Conservation (phyloP, 2,888 invertebrate genomes). For the Ethmia dodecea region DNA sequence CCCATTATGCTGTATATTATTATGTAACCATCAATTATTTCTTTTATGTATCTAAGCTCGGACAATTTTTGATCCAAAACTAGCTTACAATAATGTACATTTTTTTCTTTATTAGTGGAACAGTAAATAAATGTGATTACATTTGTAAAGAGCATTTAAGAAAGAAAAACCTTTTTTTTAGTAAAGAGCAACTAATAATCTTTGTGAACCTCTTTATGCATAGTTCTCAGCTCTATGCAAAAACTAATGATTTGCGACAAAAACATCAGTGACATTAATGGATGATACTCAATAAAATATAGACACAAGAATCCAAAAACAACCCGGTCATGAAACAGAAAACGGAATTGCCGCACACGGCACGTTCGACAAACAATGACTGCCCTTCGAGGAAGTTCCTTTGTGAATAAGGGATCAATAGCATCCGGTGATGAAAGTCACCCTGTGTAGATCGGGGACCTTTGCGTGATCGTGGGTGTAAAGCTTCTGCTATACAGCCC, state of each 20-base stretch:
- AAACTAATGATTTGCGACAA: too few relatives aligned
- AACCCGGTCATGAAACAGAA: slow-evolving; percentile 4
- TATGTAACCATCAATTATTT: slow-evolving; percentile 11
- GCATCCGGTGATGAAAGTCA: slow-evolving; percentile 19
- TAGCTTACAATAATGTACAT: too few relatives aligned
- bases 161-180: too few relatives aligned
- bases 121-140: too few relatives aligned
- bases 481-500: not conserved
- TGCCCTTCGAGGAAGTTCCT: slow-evolving; percentile 20
- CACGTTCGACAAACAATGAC: slow-evolving; percentile 22
- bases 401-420: slow-evolving; percentile 16
- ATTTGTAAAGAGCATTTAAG: too few relatives aligned
- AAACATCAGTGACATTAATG: not conserved
- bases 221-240: too few relatives aligned
- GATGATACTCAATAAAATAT: not conserved
- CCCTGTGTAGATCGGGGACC: slow-evolving; percentile 12
- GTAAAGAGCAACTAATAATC: too few relatives aligned
- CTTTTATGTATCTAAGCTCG: too few relatives aligned
- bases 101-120: too few relatives aligned
- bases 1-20: not conserved
- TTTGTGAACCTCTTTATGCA: too few relatives aligned
- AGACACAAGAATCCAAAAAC: slow-evolving; percentile 3
- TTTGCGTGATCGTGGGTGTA: not conserved
- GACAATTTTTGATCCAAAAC: too few relatives aligned
- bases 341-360: not conserved